Conservation (phyloP, 2,888 invertebrate genomes). For the Melanotus villosus region DNA sequence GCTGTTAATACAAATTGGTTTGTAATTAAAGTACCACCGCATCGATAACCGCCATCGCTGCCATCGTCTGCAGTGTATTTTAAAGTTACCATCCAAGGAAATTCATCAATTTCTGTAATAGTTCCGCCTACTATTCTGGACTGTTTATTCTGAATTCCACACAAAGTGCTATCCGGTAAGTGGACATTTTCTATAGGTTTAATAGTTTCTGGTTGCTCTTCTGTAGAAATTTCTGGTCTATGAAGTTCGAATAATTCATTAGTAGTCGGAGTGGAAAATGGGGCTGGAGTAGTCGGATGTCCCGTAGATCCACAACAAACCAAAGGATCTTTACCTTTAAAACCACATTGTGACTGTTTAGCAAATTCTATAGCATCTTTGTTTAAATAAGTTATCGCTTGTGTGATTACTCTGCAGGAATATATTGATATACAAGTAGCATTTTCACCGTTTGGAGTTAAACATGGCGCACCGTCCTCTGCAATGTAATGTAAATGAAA, state of each 20-base stretch:
- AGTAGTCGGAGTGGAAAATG: neutral
- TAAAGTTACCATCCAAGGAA: constrained; percentile 76
- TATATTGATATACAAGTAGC: no score
- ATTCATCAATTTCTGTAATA: constrained; percentile 70
- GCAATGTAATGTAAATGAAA: constrained; percentile 64
- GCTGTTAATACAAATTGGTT: constrained; percentile 74
- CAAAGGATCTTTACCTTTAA: constrained; percentile 65
- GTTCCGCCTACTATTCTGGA: constrained; percentile 64
- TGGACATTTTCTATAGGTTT: neutral
- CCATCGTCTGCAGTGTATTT: constrained; percentile 66
- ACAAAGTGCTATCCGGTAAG: constrained; percentile 25
- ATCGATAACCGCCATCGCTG: constrained; percentile 55
- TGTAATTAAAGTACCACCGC: constrained; percentile 75
- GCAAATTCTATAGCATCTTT: no score
- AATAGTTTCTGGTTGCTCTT: neutral
- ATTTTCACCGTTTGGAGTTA: no score
- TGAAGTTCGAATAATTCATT: no score
- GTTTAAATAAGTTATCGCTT: no score
- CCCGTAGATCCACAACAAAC: constrained; percentile 67
- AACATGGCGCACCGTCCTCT: constrained; percentile 58
- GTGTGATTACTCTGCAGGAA: no score
- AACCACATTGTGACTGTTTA: constrained; percentile 51
- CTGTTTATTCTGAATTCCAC: constrained; percentile 25
- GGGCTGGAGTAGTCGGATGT: neutral
- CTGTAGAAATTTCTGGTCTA: neutral